Conservation (phyloP, 2,797 vertebrate genomes). For the Naso thynnoides region DNA sequence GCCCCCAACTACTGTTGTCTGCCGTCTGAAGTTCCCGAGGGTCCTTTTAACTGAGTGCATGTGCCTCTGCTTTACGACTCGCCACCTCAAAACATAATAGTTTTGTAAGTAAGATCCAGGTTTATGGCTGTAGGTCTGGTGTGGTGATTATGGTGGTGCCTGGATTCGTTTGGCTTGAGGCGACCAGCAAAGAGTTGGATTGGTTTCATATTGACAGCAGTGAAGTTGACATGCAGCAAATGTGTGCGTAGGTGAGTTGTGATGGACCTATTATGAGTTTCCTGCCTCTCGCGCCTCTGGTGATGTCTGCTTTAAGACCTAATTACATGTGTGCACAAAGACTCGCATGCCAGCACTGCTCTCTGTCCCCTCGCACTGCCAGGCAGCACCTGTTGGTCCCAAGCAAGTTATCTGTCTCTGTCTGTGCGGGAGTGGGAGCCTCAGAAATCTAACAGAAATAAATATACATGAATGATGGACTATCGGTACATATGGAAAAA, state of each 20-base stretch:
- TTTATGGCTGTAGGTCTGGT: slow-evolving; percentile 71
- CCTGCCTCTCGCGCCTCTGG: slow-evolving; percentile 78
- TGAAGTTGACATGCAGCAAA: slow-evolving; percentile 57
- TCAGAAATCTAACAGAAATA: slow-evolving; percentile 24
- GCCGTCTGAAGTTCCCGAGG: slow-evolving; percentile 53
- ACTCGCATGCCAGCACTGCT: slow-evolving; percentile 39
- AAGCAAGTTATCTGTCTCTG: slow-evolving; percentile 28
- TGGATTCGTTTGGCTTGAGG: slow-evolving; percentile 58
- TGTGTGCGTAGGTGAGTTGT: slow-evolving; percentile 68
- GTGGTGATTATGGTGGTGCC: slow-evolving; percentile 67
- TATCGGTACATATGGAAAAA: slow-evolving; percentile 33
- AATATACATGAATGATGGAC: slow-evolving; percentile 15
- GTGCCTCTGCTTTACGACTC: slow-evolving; percentile 74
- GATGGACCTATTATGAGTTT: slow-evolving; percentile 77
- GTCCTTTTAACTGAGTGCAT: slow-evolving; percentile 69
- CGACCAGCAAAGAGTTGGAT: slow-evolving; percentile 38
- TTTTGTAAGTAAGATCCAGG: slow-evolving; percentile 54
- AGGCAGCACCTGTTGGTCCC: slow-evolving; percentile 72
- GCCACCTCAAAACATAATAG: slow-evolving; percentile 73
- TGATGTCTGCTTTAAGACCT: slow-evolving; percentile 69
- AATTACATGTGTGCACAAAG: slow-evolving; percentile 51
- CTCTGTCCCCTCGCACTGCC: slow-evolving; percentile 56
- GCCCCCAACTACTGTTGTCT: slow-evolving; percentile 41
- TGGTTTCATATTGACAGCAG: slow-evolving; percentile 56
- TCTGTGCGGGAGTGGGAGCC: slow-evolving; percentile 7